Conservation (phyloP, 2,888 invertebrate genomes). For the Rapana venosa region DNA sequence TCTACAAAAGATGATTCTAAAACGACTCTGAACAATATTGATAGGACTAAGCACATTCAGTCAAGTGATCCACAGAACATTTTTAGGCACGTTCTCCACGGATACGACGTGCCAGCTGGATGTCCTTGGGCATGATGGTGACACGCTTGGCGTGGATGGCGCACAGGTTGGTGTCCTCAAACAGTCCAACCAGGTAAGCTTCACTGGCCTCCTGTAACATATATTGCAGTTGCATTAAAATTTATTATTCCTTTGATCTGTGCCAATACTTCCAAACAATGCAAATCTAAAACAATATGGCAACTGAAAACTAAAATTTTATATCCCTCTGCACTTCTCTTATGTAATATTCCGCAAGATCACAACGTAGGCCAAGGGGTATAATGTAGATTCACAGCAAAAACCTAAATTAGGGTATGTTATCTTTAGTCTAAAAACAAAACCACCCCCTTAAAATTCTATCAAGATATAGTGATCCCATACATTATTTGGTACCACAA, state of each 20-base stretch:
- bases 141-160: slow-evolving; percentile 98
- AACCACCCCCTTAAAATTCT: no score
- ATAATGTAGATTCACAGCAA: no score
- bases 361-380: no score
- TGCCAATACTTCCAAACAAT: no score
- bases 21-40: background rate
- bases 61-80: slow-evolving; percentile 43
- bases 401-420: no score
- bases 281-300: no score
- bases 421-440: no score
- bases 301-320: no score
- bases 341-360: no score
- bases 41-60: background rate
- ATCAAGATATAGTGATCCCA: no score
- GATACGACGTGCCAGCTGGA: slow-evolving; percentile 96
- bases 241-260: background rate
- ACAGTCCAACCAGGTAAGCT: slow-evolving; percentile 84
- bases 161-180: slow-evolving; percentile 98
- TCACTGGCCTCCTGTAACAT: slow-evolving; percentile 72
- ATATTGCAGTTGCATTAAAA: background rate
- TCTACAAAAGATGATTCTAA: background rate
- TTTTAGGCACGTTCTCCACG: slow-evolving; percentile 88
- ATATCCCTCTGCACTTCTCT: no score
- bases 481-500: no score
- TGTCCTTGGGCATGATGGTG: slow-evolving; percentile 98